Conservation (phyloP, 2,888 invertebrate genomes). For the Oligia fasciuncula region DNA sequence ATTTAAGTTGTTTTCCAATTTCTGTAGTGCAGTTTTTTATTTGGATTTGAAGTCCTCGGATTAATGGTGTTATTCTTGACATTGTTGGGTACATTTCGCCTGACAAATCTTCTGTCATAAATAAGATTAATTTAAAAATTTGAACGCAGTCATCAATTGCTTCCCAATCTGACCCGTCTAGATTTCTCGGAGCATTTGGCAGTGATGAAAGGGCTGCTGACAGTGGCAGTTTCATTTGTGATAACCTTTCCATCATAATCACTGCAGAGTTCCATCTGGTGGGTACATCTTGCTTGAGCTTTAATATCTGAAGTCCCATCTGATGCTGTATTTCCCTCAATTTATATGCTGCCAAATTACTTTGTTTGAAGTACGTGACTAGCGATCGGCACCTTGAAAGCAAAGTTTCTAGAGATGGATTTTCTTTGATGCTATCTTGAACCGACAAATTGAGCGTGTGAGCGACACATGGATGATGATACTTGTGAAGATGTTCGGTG, state of each 20-base stretch:
- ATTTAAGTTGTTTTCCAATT: constrained; percentile 1
- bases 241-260: constrained; percentile 6
- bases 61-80: neutral
- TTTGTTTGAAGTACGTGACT: constrained; percentile 12
- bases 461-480: constrained; percentile 21
- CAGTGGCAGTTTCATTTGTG: neutral
- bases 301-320: constrained; percentile 6
- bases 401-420: constrained; percentile 1
- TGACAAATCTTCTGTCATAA: constrained; percentile 5
- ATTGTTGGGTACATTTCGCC: constrained; percentile 5
- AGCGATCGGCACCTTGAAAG: constrained; percentile 10
- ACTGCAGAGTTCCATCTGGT: constrained; percentile 16
- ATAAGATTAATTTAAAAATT: neutral
- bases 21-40: neutral
- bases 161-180: constrained; percentile 25
- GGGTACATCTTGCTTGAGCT: constrained; percentile 9
- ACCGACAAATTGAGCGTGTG: constrained; percentile 29
- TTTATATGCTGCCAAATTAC: constrained; percentile 6
- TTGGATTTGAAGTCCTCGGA: constrained; percentile 3
- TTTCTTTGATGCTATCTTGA: constrained; percentile 20
- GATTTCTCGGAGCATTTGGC: constrained; percentile 31
- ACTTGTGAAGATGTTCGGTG: constrained; percentile 10
- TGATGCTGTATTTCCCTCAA: constrained; percentile 11
- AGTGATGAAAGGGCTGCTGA: constrained; percentile 9
- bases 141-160: constrained; percentile 1